Base-by-base conservation (phyloP, 2,888 invertebrate genomes). In the Anthophora plumipes region DNA sequence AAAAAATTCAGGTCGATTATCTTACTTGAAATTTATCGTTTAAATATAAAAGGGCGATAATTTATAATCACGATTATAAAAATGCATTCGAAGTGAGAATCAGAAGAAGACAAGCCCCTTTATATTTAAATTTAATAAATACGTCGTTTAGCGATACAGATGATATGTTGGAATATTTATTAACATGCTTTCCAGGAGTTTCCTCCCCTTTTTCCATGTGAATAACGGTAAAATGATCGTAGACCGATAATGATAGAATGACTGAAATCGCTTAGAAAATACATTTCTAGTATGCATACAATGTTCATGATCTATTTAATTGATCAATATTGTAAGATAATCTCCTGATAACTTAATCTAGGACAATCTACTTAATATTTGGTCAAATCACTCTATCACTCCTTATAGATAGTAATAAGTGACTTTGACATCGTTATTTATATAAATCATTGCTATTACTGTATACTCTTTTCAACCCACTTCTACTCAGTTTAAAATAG, bases 361-460 rank as follows among this genome's bases (percentile, higher is more conserved):
- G 61, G 71, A 83, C 70, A 74, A 55, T 67, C 64, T 77, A 78
- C 43, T 46, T 84, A 81, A 81, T 86, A 80, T 83, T 87, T 85
- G 87, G 82, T 87, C 83, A 82, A 87, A 87, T 77, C 68, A 82
- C 72, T n/a, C n/a, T 75, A 46, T 74, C 50, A 74, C 61, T 73
- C 39, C 69, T 64, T 79, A 74, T 50, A 79, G 66, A 75, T 31
- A 75, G 68, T 73, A 71, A 72, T 76, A 77, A 79, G 66, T 76
- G 72, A 84, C 67, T 70, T 79, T 63, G 75, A 78, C 71, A 73
- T 77, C 73, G 55, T 71, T 60, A 66, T 54, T 57, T 59, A 70
- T 79, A 77, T 70, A 77, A 77, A 85, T 74, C 70, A 74, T 78
- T 73, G 50, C 71, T 73, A 67, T 69, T 46, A 66, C 63, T 69